Evolutionary conservation across 2,113 vertebrate species (phyloP), one percentile per base, ranked within the genome.

Genomic region (Pleuronectes platessa): DNA sequence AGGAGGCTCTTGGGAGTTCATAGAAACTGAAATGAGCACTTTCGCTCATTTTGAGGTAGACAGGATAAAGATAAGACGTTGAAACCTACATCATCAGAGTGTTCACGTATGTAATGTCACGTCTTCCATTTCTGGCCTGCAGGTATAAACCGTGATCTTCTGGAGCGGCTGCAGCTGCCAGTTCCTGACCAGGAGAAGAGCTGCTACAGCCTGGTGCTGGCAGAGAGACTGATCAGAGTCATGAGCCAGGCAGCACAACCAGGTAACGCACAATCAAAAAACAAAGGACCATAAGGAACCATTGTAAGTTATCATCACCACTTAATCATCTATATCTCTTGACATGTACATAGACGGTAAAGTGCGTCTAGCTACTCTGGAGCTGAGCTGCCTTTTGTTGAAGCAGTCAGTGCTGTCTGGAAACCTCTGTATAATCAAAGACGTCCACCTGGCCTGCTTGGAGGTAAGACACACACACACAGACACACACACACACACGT

Each of bases 371-470:
- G 97, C 97, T 0, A 98, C 98, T 0, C 86, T 99, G 88, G 98
- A 99, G 89, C 96, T 99, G 23, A 96, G 95, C 89, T 99, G 98
- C 83, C 92, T 99, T 4, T 93, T 99, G 55, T 84, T 99, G n/a
- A 99, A 97, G 88, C 97, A 97, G 90, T 96, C 98, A 0, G 98
- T 98, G 3, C 91, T 97, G 47, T 94, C 96, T 61, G 94, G 92
- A 79, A 88, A 65, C 0, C 83, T 91, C 74, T 98, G 97, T 64
- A 95, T 98, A 79, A 96, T 99, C 78, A 99, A 98, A 90, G 97
- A 96, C 0, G 94, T 99, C 63, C 98, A 99, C 76, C 94, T 99
- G 76, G 97, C 97, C 82, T 99, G 98, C 77, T 88, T 99, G 78
- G 98, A 98, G 95, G 98, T 99, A 91, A n/a, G 42, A 0, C 53